Conservation (phyloP, 2,888 invertebrate genomes). For the Lochmaea crataegi region DNA sequence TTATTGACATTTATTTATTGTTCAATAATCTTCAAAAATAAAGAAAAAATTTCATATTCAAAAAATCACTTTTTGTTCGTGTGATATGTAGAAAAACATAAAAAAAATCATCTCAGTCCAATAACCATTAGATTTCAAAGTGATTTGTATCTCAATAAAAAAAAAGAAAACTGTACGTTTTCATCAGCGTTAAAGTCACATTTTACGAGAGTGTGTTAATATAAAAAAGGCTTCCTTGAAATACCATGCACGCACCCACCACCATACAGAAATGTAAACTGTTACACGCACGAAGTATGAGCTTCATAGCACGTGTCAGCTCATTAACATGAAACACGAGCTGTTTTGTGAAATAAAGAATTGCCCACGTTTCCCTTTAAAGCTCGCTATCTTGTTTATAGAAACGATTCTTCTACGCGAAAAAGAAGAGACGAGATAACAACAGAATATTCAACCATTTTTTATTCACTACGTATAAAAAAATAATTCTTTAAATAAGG, state of each 20-base stretch:
- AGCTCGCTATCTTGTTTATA: neutral
- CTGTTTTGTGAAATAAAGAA: slow-evolving; percentile 46
- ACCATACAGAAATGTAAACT: slow-evolving; percentile 38
- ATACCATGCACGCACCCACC: slow-evolving; percentile 36
- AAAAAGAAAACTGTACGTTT: neutral
- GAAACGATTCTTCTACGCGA: no score
- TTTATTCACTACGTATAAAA: no score
- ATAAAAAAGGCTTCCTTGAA: slow-evolving; percentile 35
- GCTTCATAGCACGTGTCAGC: slow-evolving; percentile 42
- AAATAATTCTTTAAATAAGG: no score
- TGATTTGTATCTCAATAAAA: neutral
- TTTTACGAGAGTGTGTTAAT: slow-evolving; percentile 42
- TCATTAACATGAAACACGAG: slow-evolving; percentile 51
- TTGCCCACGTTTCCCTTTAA: slow-evolving; percentile 9
- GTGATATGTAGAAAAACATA: neutral
- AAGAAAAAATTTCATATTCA: no score
- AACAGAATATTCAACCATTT: no score
- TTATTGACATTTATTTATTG: no score
- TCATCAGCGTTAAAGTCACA: slow-evolving; percentile 27
- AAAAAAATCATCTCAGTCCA: neutral
- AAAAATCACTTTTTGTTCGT: no score
- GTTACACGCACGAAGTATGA: slow-evolving; percentile 40
- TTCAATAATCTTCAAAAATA: no score
- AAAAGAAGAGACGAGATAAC: no score
- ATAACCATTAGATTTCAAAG: neutral